Conservation (phyloP, 2,888 invertebrate species). For the Drosophila neonasuta region DNA sequence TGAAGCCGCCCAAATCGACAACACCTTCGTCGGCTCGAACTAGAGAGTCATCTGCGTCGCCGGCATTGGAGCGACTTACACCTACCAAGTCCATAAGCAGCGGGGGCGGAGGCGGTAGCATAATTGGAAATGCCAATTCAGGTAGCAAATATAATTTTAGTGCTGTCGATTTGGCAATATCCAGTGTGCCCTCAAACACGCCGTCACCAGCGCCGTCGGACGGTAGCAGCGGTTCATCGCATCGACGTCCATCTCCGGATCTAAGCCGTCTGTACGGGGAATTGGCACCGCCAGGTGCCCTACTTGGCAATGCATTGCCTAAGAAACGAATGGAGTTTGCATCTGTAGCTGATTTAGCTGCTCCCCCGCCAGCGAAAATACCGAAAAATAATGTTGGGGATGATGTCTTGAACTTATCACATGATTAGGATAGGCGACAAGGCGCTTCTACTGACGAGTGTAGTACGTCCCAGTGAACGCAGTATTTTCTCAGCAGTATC, state of each 20-base stretch:
- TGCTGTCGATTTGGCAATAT: constrained; percentile 82
- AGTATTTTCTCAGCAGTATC: constrained; percentile 61
- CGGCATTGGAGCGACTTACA: constrained; percentile 80
- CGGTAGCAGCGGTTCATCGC: constrained; percentile 78
- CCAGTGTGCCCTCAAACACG: constrained; percentile 81
- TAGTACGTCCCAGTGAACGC: constrained; percentile 45
- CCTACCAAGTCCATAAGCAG: constrained; percentile 78
- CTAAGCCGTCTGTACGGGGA: constrained; percentile 80
- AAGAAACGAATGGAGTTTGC: constrained; percentile 83
- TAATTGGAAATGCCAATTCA: constrained; percentile 62
- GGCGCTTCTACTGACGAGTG: constrained; percentile 23
- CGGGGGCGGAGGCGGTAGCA: constrained; percentile 55
- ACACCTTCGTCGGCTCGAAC: constrained; percentile 79
- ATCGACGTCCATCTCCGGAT: constrained; percentile 81
- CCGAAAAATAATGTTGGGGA: constrained; percentile 83
- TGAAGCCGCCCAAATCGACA: constrained; percentile 83
- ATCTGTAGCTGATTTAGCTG: constrained; percentile 82
- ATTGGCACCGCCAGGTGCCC: constrained; percentile 72
- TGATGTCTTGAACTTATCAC: constrained; percentile 81
- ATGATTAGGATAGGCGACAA: constrained; percentile 69
- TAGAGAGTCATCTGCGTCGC: constrained; percentile 81
- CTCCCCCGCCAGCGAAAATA: constrained; percentile 85
- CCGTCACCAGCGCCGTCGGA: constrained; percentile 80
- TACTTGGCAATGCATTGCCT: constrained; percentile 66
- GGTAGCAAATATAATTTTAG: constrained; percentile 82